Evolutionary conservation across 2,888 invertebrate species (phyloP), one percentile per base, ranked within the genome.

Genomic region (Andrena bucephala): DNA sequence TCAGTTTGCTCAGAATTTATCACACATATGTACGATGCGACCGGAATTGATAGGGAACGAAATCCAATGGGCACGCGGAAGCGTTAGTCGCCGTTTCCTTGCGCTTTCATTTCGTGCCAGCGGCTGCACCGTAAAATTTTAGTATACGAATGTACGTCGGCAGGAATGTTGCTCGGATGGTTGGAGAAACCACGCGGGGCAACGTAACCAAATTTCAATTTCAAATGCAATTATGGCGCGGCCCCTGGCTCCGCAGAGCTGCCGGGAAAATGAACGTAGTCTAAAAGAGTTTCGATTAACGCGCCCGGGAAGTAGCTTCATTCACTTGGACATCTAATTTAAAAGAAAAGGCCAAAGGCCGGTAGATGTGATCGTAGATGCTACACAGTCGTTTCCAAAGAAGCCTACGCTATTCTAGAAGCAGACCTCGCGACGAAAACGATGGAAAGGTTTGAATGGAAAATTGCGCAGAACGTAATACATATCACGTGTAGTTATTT

Each of bases 191-290:
- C 13, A 27, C 16, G 29, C 16, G 16, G 13, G 27, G 13, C 16
- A 24, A 10, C 48, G 36, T 54, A 31, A 33, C 36, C 42, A 13
- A 67, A 81, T 72, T 70, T 71, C 66, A 77, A 77, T 67, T 77
- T 62, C 78, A 59, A 78, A 81, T 52, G 78, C 62, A 54, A 80
- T 77, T 77, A 63, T 77, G 29, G n/a, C 54, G 36, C 54, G 27
- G 63, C 8, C 50, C 29, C 52, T 60, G 24, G 16, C 42, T 16
- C 42, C 13, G 1, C 1, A 42, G 42, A 42, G 42, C 42, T 42
- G 3, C 16, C 42, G 20, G 33, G 29, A 27, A 31, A 54, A 33
- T 24, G 52, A 24, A 13, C 13, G 63, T 24, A 20, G 33, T 33
- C 52, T 67, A 7, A 54, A 13, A 7, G 33, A 59, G 7, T 24